phyloP scores from a whole-genome alignment of 2,888 invertebrate species.

The Schrankia costaestrigalis region DNA sequence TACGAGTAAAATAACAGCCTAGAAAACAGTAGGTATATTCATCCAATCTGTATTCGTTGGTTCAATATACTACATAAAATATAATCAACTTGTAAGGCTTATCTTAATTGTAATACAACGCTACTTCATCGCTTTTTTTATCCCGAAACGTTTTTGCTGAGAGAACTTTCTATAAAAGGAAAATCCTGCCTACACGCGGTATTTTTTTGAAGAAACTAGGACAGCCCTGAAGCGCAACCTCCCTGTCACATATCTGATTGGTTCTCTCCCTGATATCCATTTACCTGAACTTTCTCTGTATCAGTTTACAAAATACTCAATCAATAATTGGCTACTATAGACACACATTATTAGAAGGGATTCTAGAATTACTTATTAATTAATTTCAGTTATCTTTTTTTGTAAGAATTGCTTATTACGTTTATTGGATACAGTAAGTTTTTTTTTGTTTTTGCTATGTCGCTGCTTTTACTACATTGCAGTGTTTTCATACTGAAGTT shows the following conservation, averaged over 20 bases:
- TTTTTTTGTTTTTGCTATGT: background rate
- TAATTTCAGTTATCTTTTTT: background rate
- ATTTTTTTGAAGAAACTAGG: no score
- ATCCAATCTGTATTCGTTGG: no score
- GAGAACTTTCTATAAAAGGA: no score
- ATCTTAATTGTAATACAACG: no score
- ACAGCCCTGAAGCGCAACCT: background rate
- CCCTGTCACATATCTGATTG: slow-evolving; percentile 1
- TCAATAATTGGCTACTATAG: slow-evolving; percentile 1
- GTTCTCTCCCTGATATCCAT: background rate
- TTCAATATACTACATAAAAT: no score
- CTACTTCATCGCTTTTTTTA: no score
- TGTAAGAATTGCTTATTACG: background rate
- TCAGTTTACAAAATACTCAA: slow-evolving; percentile 1
- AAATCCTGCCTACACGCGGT: no score
- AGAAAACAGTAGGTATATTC: no score
- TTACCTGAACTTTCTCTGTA: slow-evolving; percentile 1
- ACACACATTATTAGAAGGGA: background rate
- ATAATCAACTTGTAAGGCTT: no score
- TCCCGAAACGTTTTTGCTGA: no score
- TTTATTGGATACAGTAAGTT: background rate
- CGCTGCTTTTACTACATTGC: background rate
- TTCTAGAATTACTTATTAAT: background rate
- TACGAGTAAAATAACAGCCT: no score
- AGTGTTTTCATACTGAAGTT: no score